A percentile compares a stretch with the other conserved stretches of the same genome.
These are phyloP conservation scores for Chirona hameri DNA, from an alignment of 2,888 invertebrate species.

Conservation along the genomic window DNA sequence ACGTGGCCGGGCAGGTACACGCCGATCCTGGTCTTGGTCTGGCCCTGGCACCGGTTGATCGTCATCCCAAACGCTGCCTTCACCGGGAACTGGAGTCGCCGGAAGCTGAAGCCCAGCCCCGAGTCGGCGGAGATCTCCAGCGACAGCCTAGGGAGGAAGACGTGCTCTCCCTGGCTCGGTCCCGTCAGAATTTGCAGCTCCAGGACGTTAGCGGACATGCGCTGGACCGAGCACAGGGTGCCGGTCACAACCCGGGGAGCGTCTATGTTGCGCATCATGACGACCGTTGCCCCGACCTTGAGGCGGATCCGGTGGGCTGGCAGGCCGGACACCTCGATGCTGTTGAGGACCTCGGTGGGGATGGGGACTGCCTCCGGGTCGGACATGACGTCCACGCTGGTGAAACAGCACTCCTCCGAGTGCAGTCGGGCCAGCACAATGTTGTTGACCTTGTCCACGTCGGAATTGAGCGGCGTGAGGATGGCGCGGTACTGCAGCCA, in stretches of 20 bases:
- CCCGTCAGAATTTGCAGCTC: neutral
- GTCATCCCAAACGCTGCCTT: too few species aligned
- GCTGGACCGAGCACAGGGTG: neutral
- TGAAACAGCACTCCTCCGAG: neutral
- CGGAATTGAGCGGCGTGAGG: neutral
- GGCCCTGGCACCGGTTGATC: neutral
- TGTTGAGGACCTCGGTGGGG: neutral
- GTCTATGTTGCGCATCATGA: neutral
- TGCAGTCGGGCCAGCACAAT: neutral
- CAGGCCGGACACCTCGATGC: too few species aligned
- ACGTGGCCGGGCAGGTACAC: neutral
- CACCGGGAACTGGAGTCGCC: too few species aligned
- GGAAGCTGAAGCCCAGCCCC: too few species aligned
- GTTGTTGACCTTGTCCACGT: neutral
- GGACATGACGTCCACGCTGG: neutral
- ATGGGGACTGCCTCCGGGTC: neutral
- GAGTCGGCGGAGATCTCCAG: neutral
- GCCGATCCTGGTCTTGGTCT: neutral
- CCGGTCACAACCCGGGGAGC: neutral
- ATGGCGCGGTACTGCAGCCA: neutral
- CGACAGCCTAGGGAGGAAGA: neutral
- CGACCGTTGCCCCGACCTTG: neutral
- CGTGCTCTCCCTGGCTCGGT: neutral
- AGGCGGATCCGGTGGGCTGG: too few species aligned
- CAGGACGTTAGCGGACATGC: neutral